phyloP scores from a whole-genome alignment of 2,888 invertebrate species.

The Anarsia innoxiella region DNA sequence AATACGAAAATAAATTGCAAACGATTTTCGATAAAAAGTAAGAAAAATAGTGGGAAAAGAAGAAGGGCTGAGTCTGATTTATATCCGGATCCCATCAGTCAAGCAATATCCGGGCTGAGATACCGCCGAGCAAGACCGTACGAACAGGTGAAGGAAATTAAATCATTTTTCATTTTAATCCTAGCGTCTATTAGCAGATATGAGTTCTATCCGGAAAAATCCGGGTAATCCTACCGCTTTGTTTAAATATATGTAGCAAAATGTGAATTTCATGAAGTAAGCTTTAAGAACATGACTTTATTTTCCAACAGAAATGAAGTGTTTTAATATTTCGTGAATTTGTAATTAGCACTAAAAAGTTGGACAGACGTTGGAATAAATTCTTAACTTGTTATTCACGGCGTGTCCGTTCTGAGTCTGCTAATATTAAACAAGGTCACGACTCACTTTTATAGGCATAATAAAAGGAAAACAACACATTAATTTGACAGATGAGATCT shows the following conservation, averaged over 20 bases:
- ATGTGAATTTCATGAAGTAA: no score
- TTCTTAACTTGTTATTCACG: conserved; percentile 44
- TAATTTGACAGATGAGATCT: conserved; percentile 61
- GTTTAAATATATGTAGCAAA: no score
- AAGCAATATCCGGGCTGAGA: conserved; percentile 44
- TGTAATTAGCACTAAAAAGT: conserved; percentile 26
- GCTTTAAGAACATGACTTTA: not conserved
- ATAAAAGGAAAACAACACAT: conserved; percentile 64
- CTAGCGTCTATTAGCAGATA: not conserved
- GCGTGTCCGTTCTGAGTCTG: conserved; percentile 26
- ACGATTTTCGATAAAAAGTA: conserved; percentile 32
- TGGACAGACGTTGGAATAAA: conserved; percentile 24
- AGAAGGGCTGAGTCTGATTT: conserved; percentile 40
- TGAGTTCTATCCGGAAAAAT: not conserved
- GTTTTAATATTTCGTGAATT: conserved; percentile 10
- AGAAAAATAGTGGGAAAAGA: conserved; percentile 33
- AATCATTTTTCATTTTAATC: conserved; percentile 41
- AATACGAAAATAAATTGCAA: conserved; percentile 20
- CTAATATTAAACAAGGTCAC: conserved; percentile 51
- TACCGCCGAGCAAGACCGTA: conserved; percentile 28
- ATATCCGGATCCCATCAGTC: conserved; percentile 58
- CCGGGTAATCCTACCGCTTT: not conserved
- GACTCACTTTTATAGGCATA: conserved; percentile 51
- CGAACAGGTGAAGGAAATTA: conserved; percentile 41
- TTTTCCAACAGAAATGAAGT: not conserved